Percentiles rank a stretch among this genome's conserved stretches.
Evolutionary conservation across 2,888 invertebrate species (phyloP).

Genomic region (Ptilodon capucinus): DNA sequence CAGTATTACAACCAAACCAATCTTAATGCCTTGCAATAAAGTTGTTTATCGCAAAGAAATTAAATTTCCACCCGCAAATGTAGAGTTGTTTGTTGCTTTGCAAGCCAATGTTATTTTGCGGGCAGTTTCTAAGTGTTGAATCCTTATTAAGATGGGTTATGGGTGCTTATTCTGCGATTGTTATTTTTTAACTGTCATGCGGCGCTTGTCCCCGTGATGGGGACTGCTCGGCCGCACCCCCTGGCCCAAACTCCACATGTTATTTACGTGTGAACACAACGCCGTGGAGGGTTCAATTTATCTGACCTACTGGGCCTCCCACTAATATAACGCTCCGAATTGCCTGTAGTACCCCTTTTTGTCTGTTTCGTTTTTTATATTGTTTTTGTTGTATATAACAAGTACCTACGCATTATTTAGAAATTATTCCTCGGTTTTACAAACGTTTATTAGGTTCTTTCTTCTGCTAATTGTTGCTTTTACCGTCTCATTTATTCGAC

Average conservation of each 20-base stretch:
- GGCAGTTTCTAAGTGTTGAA: constrained; percentile 3
- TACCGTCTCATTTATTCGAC: too few species aligned
- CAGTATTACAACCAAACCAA: constrained; percentile 20
- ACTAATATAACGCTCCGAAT: constrained; percentile 75
- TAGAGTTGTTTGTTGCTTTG: constrained; percentile 56
- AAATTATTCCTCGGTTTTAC: too few species aligned
- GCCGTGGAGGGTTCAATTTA: constrained; percentile 80
- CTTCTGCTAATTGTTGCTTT: too few species aligned
- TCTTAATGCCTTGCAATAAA: constrained; percentile 44
- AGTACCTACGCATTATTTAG: too few species aligned
- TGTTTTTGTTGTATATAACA: constrained; percentile 17
- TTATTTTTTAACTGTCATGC: constrained; percentile 10
- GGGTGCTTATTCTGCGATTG: constrained; percentile 29
- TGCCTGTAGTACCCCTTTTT: constrained; percentile 59
- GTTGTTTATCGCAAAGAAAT: constrained; percentile 46
- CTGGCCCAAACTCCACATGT: constrained; percentile 74
- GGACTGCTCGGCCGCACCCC: constrained; percentile 54
- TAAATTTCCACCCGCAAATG: constrained; percentile 52
- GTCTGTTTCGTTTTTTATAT: constrained; percentile 42
- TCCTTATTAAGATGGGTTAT: constrained; percentile 35
- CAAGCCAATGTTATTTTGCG: constrained; percentile 27
- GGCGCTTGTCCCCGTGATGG: constrained; percentile 35
- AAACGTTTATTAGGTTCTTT: too few species aligned
- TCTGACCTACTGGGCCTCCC: constrained; percentile 81
- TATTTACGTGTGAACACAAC: constrained; percentile 82